Conservation (phyloP, 1,140 invertebrate species). For the Laupala kohalensis region DNA sequence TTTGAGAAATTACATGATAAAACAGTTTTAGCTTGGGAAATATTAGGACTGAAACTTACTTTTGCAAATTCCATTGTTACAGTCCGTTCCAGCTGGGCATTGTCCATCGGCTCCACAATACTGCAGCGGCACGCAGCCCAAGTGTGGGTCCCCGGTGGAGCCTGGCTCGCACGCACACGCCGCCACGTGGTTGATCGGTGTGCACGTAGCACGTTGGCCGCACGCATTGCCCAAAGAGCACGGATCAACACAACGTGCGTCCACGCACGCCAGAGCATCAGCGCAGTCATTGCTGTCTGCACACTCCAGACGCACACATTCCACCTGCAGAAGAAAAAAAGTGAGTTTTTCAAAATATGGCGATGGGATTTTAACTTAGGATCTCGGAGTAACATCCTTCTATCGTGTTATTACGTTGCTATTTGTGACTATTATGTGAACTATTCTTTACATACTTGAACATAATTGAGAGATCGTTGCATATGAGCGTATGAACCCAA, state of each 20-base stretch:
- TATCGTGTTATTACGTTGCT: too few species aligned
- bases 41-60: conserved; percentile 32
- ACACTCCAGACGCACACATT: conserved; percentile 63
- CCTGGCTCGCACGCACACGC: conserved; percentile 67
- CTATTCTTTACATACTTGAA: too few species aligned
- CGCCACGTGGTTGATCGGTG: conserved; percentile 54
- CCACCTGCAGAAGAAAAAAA: conserved; percentile 28
- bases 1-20: neutral
- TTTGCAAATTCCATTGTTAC: conserved; percentile 65
- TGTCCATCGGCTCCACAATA: conserved; percentile 63
- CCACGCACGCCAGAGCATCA: conserved; percentile 54
- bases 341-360: too few species aligned
- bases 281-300: conserved; percentile 62
- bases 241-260: conserved; percentile 66
- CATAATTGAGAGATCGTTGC: too few species aligned
- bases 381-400: too few species aligned
- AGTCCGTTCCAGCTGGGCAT: conserved; percentile 66
- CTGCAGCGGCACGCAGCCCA: conserved; percentile 65
- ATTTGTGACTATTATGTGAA: too few species aligned
- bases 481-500: too few species aligned
- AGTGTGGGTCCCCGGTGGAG: conserved; percentile 69
- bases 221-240: conserved; percentile 68
- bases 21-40: neutral
- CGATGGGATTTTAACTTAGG: too few species aligned
- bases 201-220: conserved; percentile 62